phyloP scores from a whole-genome alignment of 37 sponge, comb jelly and placozoan genomes.

The Bolinopsis microptera region DNA sequence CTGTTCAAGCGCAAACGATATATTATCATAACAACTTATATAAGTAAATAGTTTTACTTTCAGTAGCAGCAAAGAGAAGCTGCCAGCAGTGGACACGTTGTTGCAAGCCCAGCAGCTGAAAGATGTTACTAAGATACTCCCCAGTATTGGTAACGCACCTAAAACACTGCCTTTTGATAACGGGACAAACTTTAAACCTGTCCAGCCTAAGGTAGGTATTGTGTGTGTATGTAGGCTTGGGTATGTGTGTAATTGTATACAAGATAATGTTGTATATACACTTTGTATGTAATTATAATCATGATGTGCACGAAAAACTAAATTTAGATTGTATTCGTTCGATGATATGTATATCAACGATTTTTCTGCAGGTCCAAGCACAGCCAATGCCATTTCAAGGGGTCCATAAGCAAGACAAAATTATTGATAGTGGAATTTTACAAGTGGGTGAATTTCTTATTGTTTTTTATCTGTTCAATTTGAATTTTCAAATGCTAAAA shows the following conservation, averaged over 20 bases:
- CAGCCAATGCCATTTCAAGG: conserved; percentile 47
- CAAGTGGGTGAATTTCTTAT: background rate
- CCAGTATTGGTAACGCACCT: conserved; percentile 26
- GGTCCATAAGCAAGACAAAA: conserved; percentile 61
- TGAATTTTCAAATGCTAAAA: background rate
- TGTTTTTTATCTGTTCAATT: background rate
- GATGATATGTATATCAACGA: too few relatives aligned
- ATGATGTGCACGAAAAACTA: too few relatives aligned
- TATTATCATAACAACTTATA: too few relatives aligned
- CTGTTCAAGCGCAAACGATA: too few relatives aligned
- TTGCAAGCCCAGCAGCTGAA: background rate
- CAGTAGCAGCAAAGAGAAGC: background rate
- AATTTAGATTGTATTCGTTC: background rate
- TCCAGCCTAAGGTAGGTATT: conserved; percentile 51
- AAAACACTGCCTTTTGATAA: background rate
- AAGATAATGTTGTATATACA: too few relatives aligned
- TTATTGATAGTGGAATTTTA: background rate
- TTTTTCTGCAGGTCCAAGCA: background rate
- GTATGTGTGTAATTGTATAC: too few relatives aligned
- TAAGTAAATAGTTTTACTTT: too few relatives aligned
- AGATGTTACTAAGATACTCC: conserved; percentile 42
- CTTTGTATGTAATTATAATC: too few relatives aligned
- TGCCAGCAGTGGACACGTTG: conserved; percentile 44
- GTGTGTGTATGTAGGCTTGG: too few relatives aligned
- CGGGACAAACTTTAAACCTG: conserved; percentile 25